These are phyloP conservation scores for Calameuta pallipes DNA, from an alignment of 2,888 invertebrate species.

Conservation along the genomic window DNA sequence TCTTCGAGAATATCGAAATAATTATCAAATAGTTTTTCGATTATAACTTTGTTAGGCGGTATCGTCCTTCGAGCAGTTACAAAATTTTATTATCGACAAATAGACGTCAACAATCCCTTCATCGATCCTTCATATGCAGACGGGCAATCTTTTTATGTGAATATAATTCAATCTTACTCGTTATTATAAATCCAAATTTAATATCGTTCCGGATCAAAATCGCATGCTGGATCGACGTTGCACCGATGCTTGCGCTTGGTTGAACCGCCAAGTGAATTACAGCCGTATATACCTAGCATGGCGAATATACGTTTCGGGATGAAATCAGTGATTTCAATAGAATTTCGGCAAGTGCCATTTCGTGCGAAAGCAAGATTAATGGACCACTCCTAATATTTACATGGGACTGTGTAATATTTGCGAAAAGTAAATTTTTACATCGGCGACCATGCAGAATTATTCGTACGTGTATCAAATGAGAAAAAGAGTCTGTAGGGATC, in stretches of 20 bases:
- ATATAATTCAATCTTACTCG: not conserved
- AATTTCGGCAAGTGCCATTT: not conserved
- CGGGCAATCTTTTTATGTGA: not conserved
- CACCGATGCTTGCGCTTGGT: not conserved
- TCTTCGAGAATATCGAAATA: conserved; percentile 58
- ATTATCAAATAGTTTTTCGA: conserved; percentile 46
- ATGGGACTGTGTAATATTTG: not conserved
- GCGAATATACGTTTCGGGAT: not conserved
- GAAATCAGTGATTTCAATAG: not conserved
- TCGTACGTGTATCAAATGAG: no score
- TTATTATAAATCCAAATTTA: not conserved
- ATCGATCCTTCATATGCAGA: not conserved
- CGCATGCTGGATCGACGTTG: not conserved
- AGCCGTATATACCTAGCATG: not conserved
- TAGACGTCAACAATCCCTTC: not conserved
- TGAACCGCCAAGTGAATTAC: not conserved
- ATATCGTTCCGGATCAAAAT: not conserved
- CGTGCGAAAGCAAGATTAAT: not conserved
- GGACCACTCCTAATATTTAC: not conserved
- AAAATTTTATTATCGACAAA: not conserved
- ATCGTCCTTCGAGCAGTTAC: not conserved
- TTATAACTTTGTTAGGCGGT: conserved; percentile 49
- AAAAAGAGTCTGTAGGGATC: not conserved
- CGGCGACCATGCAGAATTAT: not conserved
- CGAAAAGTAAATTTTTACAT: not conserved